phyloP scores from a whole-genome alignment of 2,888 invertebrate genomes.

The Camptogramma bilineatum region DNA sequence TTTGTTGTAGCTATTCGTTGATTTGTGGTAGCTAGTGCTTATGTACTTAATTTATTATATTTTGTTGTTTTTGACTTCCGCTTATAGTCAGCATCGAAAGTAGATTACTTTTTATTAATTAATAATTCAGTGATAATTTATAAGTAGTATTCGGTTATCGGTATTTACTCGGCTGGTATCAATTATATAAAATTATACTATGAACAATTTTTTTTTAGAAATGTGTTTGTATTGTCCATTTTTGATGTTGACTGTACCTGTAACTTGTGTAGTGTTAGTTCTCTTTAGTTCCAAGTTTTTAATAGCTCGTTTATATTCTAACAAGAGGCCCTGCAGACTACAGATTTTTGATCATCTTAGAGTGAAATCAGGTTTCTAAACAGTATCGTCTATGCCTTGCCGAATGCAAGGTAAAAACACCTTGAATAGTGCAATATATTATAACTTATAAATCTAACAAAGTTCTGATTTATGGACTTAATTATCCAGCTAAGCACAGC shows the following conservation, averaged over 20 bases:
- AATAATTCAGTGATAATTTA: background rate
- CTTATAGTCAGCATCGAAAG: background rate
- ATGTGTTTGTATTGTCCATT: background rate
- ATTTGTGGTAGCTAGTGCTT: background rate
- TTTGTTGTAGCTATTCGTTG: background rate
- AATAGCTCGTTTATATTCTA: background rate
- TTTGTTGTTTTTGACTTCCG: background rate
- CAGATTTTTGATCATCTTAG: background rate
- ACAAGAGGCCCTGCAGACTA: background rate
- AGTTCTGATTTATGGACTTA: too few species aligned
- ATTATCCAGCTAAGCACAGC: too few species aligned
- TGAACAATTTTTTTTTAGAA: background rate
- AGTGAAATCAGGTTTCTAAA: too few species aligned
- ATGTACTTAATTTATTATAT: background rate
- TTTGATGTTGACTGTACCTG: background rate
- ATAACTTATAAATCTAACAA: too few species aligned
- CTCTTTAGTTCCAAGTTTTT: background rate
- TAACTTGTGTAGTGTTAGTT: background rate
- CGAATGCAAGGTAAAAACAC: too few species aligned
- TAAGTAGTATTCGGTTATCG: too few species aligned
- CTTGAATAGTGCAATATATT: too few species aligned
- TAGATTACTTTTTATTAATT: background rate
- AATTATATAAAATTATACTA: background rate
- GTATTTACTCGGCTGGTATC: too few species aligned
- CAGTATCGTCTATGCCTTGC: too few species aligned